These are phyloP conservation scores for Drosophila kikkawai DNA, from an alignment of 1,140 invertebrate genomes.

Conservation along the genomic window DNA sequence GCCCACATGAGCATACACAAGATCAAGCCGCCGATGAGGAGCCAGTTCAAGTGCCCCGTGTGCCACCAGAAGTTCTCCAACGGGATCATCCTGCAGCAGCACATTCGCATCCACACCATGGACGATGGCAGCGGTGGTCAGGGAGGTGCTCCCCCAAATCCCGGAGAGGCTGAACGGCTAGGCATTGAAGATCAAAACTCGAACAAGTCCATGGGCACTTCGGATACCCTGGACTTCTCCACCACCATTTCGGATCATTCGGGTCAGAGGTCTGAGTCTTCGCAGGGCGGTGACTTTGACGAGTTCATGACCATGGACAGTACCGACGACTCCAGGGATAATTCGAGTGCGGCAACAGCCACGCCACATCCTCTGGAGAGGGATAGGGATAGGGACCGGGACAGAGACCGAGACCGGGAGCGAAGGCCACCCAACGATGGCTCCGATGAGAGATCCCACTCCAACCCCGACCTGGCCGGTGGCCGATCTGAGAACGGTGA, in stretches of 20 bases:
- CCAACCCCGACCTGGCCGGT: constrained; percentile 50
- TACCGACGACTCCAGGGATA: constrained; percentile 78
- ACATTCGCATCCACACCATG: constrained; percentile 96
- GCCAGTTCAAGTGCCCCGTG: constrained; percentile 98
- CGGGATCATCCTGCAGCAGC: constrained; percentile 97
- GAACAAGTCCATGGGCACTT: constrained; percentile 77
- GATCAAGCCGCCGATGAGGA: constrained; percentile 95
- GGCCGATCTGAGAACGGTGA: constrained; percentile 54
- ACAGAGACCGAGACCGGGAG: constrained; percentile 6
- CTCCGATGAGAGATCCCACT: constrained; percentile 55
- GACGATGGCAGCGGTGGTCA: constrained; percentile 87
- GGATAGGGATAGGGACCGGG: constrained; percentile 28
- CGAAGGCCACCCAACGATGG: constrained; percentile 30
- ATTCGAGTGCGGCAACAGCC: constrained; percentile 57
- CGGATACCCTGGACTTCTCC: constrained; percentile 81
- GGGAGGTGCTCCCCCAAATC: constrained; percentile 5
- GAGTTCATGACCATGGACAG: constrained; percentile 84
- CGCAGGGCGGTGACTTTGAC: constrained; percentile 80
- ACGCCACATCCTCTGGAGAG: constrained; percentile 56
- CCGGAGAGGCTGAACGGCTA: constrained; percentile 43
- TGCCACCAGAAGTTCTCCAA: constrained; percentile 99
- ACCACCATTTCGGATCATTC: constrained; percentile 80
- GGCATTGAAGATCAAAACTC: constrained; percentile 79
- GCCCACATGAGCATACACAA: constrained; percentile 99
- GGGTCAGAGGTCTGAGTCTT: constrained; percentile 78